Conservation (phyloP, 1,140 invertebrate species). For the Ceratina japonica region DNA sequence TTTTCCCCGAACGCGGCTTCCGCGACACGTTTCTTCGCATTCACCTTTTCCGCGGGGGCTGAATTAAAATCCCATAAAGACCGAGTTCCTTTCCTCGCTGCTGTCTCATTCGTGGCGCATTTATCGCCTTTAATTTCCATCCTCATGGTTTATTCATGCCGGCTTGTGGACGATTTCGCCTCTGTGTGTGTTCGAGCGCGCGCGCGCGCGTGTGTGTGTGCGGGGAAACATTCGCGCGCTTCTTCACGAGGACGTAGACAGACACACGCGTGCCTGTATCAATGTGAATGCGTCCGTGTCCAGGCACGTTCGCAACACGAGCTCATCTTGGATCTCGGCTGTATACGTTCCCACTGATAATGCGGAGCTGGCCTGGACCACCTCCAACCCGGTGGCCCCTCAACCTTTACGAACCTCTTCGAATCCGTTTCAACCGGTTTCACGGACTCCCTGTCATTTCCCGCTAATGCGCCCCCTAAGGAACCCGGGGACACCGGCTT, state of each 20-base stretch:
- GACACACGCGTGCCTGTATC: background rate
- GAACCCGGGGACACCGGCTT: background rate
- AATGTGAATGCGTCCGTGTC: background rate
- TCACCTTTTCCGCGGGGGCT: slow-evolving; percentile 48
- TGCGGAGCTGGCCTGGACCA: background rate
- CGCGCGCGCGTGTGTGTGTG: slow-evolving; percentile 1
- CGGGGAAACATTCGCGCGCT: slow-evolving; percentile 30
- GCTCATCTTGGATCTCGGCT: slow-evolving; percentile 35
- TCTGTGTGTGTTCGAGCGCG: background rate
- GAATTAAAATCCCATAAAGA: slow-evolving; percentile 76
- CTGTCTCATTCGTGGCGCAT: slow-evolving; percentile 71
- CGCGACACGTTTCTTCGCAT: slow-evolving; percentile 22
- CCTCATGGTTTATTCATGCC: slow-evolving; percentile 75
- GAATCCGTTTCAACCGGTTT: slow-evolving; percentile 2
- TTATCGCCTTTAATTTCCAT: slow-evolving; percentile 78
- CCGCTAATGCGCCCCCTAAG: background rate
- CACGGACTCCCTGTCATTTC: slow-evolving; percentile 3
- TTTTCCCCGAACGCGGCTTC: background rate
- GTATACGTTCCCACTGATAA: slow-evolving; percentile 15
- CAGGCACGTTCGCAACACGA: slow-evolving; percentile 30
- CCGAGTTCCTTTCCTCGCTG: slow-evolving; percentile 64
- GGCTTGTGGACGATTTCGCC: slow-evolving; percentile 47
- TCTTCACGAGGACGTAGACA: background rate
- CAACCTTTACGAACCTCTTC: slow-evolving; percentile 19
- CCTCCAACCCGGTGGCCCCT: slow-evolving; percentile 24